phyloP scores from a whole-genome alignment of 2,113 vertebrate genomes.

The Cebidichthys violaceus region DNA sequence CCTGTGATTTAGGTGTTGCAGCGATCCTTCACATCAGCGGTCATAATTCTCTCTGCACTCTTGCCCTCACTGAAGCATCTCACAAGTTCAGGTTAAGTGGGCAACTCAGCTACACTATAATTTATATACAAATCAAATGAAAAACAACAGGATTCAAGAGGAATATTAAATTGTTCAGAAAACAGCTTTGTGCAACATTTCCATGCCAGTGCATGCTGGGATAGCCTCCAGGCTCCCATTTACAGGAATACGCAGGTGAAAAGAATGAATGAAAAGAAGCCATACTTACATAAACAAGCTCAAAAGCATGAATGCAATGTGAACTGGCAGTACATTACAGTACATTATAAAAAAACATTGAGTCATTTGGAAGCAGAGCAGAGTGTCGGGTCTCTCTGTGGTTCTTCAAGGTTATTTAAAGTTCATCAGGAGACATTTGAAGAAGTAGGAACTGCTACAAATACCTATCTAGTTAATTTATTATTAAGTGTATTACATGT shows the following conservation, averaged over 20 bases:
- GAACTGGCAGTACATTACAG: constrained; percentile 9
- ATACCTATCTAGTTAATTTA: not conserved
- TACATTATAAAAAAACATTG: constrained; percentile 14
- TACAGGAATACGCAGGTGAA: constrained; percentile 54
- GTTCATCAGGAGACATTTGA: constrained; percentile 25
- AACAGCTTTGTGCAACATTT: not conserved
- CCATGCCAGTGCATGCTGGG: constrained; percentile 36
- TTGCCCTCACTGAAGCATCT: constrained; percentile 6
- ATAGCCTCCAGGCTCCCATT: constrained; percentile 44
- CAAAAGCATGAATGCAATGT: constrained; percentile 23
- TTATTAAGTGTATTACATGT: not conserved
- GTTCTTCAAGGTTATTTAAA: constrained; percentile 46
- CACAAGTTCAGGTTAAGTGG: not conserved
- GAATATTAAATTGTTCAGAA: constrained; percentile 1
- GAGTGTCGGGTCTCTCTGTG: not conserved
- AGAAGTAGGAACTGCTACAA: constrained; percentile 9
- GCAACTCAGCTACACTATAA: not conserved
- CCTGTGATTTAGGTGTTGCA: constrained; percentile 29
- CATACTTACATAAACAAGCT: constrained; percentile 58
- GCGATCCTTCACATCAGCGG: constrained; percentile 32
- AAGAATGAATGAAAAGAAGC: constrained; percentile 56
- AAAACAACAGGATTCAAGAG: not conserved
- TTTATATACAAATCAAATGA: not conserved
- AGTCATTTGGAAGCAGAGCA: constrained; percentile 25
- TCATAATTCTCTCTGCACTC: constrained; percentile 17